Evolutionary conservation across 2,113 vertebrate genomes (phyloP).

Genomic region (Physeter macrocephalus): DNA sequence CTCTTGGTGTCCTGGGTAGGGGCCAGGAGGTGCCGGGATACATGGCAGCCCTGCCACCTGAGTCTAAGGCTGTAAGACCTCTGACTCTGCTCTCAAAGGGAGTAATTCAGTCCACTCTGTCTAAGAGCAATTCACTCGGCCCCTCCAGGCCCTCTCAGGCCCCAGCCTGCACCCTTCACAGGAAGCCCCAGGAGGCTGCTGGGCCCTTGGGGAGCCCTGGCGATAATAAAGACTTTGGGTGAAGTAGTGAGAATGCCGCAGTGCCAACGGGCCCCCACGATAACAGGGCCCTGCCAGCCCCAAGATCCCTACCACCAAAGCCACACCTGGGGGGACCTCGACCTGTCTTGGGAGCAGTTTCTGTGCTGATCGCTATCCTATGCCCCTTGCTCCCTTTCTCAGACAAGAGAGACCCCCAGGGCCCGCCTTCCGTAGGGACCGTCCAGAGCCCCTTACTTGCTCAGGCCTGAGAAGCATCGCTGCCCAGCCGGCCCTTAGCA

Average conservation of each 20-base stretch:
- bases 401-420: not conserved
- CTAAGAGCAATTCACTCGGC: not conserved
- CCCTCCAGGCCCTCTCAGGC: not conserved
- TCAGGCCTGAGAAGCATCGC: not conserved
- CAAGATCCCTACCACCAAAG: not conserved
- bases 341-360: not conserved
- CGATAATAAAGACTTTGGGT: not conserved
- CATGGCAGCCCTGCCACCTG: not conserved
- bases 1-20: not conserved
- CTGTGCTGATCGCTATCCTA: not conserved
- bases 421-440: not conserved
- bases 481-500: conserved; percentile 9
- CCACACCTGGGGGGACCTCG: not conserved
- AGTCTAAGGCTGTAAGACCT: too few relatives aligned
- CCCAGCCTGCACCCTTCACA: not conserved
- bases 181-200: not conserved
- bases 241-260: rapidly evolving
- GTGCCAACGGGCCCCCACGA: rapidly evolving
- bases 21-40: not conserved
- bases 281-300: not conserved
- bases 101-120: not conserved
- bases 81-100: not conserved
- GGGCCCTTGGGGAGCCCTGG: not conserved
- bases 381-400: not conserved
- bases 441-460: not conserved